These are phyloP conservation scores for Fratercula arctica DNA, from an alignment of 2,797 vertebrate species.

Conservation along the genomic window DNA sequence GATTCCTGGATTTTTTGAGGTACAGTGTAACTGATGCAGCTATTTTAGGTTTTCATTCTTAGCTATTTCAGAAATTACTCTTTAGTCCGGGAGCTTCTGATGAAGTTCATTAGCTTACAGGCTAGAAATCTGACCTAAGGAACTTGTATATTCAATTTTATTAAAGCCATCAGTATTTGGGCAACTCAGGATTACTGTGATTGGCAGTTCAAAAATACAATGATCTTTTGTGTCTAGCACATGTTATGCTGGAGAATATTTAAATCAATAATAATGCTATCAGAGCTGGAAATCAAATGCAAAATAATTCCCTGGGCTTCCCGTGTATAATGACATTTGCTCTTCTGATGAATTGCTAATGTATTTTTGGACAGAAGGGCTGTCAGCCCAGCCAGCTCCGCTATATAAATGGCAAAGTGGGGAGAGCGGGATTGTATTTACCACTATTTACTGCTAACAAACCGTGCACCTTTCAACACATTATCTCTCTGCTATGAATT, in stretches of 20 bases:
- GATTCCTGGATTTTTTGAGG: not conserved
- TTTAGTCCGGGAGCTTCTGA: not conserved
- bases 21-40: not conserved
- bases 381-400: constrained; percentile 46
- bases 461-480: not conserved
- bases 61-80: not conserved
- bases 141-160: constrained; percentile 50
- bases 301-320: constrained; percentile 80
- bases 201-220: constrained; percentile 82
- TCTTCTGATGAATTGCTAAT: constrained; percentile 85
- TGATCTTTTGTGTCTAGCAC: constrained; percentile 82
- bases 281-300: constrained; percentile 87
- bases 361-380: constrained; percentile 72
- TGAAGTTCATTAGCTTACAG: constrained; percentile 52
- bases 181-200: constrained; percentile 79
- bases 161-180: constrained; percentile 71
- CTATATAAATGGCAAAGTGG: constrained; percentile 51
- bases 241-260: constrained; percentile 76
- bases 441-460: constrained; percentile 17
- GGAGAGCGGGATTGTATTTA: constrained; percentile 7
- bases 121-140: constrained; percentile 40
- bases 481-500: not conserved
- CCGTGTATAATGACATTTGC: constrained; percentile 79
- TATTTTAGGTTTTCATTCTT: not conserved
- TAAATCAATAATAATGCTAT: constrained; percentile 87